These are phyloP conservation scores for Apocheima hispidaria DNA, from an alignment of 2,888 invertebrate genomes.

Conservation along the genomic window DNA sequence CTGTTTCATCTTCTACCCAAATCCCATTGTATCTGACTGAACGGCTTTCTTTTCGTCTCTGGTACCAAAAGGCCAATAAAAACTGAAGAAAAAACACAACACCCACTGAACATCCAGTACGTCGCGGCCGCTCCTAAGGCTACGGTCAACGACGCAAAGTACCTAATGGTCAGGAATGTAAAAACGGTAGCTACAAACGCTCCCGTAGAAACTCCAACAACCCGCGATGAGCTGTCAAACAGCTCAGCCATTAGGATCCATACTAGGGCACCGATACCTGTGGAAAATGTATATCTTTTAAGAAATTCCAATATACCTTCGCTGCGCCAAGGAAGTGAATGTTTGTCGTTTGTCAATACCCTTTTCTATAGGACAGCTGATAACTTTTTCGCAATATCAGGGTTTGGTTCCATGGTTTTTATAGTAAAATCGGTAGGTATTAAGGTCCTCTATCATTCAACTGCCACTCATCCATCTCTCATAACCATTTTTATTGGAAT, in stretches of 20 bases:
- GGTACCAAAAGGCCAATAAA: slow-evolving; percentile 35
- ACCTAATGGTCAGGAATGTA: slow-evolving; percentile 42
- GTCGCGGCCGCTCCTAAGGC: slow-evolving; percentile 40
- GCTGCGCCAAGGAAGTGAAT: too few species aligned
- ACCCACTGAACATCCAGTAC: slow-evolving; percentile 44
- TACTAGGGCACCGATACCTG: slow-evolving; percentile 31
- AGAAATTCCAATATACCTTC: neutral
- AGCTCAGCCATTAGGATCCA: slow-evolving; percentile 33
- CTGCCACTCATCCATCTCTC: too few species aligned
- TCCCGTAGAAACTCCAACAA: slow-evolving; percentile 35
- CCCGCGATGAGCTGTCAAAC: slow-evolving; percentile 35
- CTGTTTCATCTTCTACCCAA: slow-evolving; percentile 34
- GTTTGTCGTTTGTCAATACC: too few species aligned
- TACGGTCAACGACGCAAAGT: slow-evolving; percentile 36
- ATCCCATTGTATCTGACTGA: slow-evolving; percentile 43
- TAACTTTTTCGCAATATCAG: too few species aligned
- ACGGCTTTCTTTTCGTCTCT: slow-evolving; percentile 46
- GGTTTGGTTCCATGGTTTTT: too few species aligned
- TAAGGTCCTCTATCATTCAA: too few species aligned
- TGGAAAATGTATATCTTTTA: neutral
- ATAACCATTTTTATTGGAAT: too few species aligned
- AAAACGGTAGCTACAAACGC: slow-evolving; percentile 7
- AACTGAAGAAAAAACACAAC: slow-evolving; percentile 10
- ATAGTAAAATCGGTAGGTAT: too few species aligned
- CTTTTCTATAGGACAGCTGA: too few species aligned